These are phyloP conservation scores for Sclerurus mexicanus DNA, from an alignment of 2,113 vertebrate genomes.

Conservation along the genomic window DNA sequence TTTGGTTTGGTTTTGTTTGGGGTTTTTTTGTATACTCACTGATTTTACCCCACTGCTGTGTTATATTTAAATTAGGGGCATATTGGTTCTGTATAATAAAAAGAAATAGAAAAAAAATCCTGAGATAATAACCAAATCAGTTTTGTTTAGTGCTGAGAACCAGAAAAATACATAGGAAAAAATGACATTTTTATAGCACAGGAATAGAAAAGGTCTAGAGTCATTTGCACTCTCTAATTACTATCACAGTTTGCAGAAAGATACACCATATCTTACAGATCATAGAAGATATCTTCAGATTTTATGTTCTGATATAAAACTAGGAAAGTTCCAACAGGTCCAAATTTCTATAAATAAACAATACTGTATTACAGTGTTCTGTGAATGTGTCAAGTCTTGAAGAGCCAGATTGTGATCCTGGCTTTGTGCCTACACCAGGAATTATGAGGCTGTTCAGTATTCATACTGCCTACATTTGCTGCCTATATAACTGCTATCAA, in stretches of 20 bases:
- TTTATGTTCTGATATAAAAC: not conserved
- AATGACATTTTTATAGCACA: not conserved
- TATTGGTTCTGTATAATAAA: not conserved
- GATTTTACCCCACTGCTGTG: not conserved
- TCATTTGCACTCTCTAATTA: not conserved
- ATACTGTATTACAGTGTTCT: conserved; percentile 25
- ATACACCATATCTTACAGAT: not conserved
- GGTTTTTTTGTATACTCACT: not conserved
- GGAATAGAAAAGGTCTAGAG: not conserved
- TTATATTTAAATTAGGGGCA: not conserved
- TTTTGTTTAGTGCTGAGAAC: not conserved
- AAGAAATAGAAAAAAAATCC: not conserved
- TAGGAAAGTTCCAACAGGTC: conserved; percentile 9
- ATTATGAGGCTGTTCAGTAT: not conserved
- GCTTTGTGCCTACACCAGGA: conserved; percentile 38
- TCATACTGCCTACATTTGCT: not conserved
- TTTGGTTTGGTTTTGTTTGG: no score
- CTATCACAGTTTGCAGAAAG: not conserved
- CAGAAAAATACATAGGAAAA: not conserved
- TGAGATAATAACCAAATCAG: not conserved
- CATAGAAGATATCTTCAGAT: not conserved
- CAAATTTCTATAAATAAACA: conserved; percentile 53
- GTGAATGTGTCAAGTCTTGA: conserved; percentile 48
- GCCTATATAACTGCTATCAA: not conserved
- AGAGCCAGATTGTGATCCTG: conserved; percentile 52